Evolutionary conservation across 2,113 vertebrate genomes (phyloP).

Genomic region (Barnardius zonarius): DNA sequence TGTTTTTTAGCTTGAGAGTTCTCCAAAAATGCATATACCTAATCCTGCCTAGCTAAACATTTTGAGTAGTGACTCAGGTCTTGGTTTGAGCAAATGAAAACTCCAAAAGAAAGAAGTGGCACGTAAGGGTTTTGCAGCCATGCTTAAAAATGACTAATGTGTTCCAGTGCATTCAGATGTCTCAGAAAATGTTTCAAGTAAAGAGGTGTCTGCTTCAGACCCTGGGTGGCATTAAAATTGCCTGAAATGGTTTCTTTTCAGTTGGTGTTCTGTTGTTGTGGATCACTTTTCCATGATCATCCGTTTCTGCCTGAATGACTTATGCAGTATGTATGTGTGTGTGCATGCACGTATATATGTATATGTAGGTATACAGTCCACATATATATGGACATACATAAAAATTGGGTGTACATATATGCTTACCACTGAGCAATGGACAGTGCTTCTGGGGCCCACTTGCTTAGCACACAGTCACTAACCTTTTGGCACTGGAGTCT

Average conservation of each 20-base stretch:
- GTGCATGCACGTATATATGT: too few species aligned
- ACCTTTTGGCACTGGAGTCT: neutral
- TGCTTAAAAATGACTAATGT: neutral
- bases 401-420: neutral
- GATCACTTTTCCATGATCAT: neutral
- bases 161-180: fast-evolving
- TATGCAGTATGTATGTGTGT: fast-evolving
- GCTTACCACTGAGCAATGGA: neutral
- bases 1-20: neutral
- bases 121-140: fast-evolving
- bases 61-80: neutral
- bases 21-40: neutral
- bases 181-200: neutral
- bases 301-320: neutral
- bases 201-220: neutral
- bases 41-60: neutral
- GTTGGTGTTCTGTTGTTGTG: neutral
- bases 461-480: neutral
- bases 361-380: fast-evolving
- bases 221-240: neutral
- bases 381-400: fast-evolving
- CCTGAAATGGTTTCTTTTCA: neutral
- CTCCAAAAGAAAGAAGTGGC: neutral
- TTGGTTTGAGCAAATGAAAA: neutral
- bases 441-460: neutral